These are phyloP conservation scores for Drosophila watanabei DNA, from an alignment of 1,140 invertebrate genomes.

Conservation along the genomic window DNA sequence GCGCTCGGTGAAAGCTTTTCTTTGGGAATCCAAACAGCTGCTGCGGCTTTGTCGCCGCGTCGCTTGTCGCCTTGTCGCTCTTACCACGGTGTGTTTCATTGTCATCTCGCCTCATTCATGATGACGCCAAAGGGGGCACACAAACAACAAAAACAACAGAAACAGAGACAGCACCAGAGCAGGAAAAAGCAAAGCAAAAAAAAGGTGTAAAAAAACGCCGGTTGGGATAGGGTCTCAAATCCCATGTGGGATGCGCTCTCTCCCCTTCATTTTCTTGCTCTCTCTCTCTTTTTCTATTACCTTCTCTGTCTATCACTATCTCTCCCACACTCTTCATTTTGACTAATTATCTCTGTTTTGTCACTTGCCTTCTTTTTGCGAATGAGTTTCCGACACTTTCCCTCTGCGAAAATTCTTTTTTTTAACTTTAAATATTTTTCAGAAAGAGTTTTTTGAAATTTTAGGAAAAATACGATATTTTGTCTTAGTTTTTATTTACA, in stretches of 20 bases:
- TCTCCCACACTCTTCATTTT: slow-evolving; percentile 23
- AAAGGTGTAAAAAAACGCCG: slow-evolving; percentile 61
- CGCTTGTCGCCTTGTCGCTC: slow-evolving; percentile 56
- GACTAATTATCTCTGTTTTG: slow-evolving; percentile 53
- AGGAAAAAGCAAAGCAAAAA: slow-evolving; percentile 12
- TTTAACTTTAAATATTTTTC: neutral
- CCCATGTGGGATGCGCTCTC: slow-evolving; percentile 52
- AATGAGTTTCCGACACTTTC: slow-evolving; percentile 15
- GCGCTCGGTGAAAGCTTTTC: slow-evolving; percentile 72
- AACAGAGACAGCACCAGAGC: slow-evolving; percentile 34
- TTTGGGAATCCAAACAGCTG: slow-evolving; percentile 80
- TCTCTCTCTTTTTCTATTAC: neutral
- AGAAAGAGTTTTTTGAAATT: neutral
- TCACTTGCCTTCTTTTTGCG: slow-evolving; percentile 15
- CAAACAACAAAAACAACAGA: slow-evolving; percentile 23
- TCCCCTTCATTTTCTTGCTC: slow-evolving; percentile 8
- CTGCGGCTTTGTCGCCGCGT: slow-evolving; percentile 58
- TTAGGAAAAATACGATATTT: neutral
- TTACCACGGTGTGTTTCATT: slow-evolving; percentile 68
- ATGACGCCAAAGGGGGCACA: slow-evolving; percentile 55
- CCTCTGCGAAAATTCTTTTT: no score
- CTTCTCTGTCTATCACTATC: neutral
- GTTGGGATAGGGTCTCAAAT: slow-evolving; percentile 77
- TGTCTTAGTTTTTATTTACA: neutral
- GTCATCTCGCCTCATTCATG: slow-evolving; percentile 75